Conservation (phyloP, 1,140 invertebrate genomes). For the Zaprionus ghesquierei region DNA sequence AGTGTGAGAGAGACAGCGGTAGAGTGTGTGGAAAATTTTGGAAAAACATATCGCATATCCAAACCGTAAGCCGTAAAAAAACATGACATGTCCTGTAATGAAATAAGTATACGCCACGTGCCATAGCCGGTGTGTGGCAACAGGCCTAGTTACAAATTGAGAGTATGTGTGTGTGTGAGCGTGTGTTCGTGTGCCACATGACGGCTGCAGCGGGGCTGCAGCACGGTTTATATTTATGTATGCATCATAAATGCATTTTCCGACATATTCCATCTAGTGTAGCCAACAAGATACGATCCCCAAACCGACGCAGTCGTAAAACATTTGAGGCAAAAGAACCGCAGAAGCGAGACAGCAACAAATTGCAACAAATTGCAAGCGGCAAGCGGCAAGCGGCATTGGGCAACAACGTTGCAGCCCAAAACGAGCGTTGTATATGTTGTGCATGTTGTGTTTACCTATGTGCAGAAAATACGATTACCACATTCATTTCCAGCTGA, state of each 20-base stretch:
- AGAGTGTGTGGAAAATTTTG: constrained; percentile 27
- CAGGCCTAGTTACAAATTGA: constrained; percentile 5
- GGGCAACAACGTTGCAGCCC: constrained; percentile 36
- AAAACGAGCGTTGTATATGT: not conserved
- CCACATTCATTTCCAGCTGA: constrained; percentile 48
- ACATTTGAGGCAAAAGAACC: constrained; percentile 59
- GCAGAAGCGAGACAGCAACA: constrained; percentile 65
- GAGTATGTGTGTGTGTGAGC: constrained; percentile 19
- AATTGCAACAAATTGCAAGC: constrained; percentile 61
- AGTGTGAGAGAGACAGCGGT: not conserved
- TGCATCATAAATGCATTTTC: constrained; percentile 76
- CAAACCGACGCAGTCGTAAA: constrained; percentile 67
- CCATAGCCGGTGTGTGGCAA: constrained; percentile 19
- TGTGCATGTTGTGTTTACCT: constrained; percentile 52
- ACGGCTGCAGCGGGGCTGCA: too few relatives aligned
- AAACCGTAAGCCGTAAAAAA: constrained; percentile 57
- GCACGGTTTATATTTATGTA: constrained; percentile 47
- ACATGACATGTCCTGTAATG: constrained; percentile 50
- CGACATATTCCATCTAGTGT: constrained; percentile 8
- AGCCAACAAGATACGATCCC: not conserved
- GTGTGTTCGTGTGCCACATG: constrained; percentile 36
- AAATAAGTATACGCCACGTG: constrained; percentile 64
- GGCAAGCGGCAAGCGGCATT: constrained; percentile 35
- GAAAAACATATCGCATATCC: constrained; percentile 5
- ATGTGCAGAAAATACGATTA: constrained; percentile 56